Evolutionary conservation across 2,797 vertebrate species (phyloP).

Genomic region (Hippocampus kuda): DNA sequence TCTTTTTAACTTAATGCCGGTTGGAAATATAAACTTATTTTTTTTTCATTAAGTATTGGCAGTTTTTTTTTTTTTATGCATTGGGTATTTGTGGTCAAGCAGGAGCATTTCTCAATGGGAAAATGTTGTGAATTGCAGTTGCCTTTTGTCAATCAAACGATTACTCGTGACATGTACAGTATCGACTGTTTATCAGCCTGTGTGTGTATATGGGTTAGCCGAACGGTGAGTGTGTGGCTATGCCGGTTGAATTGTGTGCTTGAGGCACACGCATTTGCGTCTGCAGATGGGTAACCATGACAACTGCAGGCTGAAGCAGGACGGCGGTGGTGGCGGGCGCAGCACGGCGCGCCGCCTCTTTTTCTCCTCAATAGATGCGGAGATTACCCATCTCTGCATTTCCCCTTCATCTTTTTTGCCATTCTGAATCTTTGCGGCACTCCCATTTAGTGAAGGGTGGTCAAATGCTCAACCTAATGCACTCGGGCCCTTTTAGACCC

Average conservation of each 20-base stretch:
- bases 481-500: too few species aligned
- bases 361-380: constrained; percentile 8
- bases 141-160: neutral
- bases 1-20: neutral
- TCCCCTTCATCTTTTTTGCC: neutral
- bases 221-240: constrained; percentile 3
- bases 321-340: constrained; percentile 22
- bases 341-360: constrained; percentile 10
- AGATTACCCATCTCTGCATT: neutral
- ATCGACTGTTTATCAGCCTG: neutral
- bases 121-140: neutral
- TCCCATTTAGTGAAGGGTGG: too few species aligned
- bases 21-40: neutral
- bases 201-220: neutral
- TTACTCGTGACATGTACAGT: neutral
- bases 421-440: neutral
- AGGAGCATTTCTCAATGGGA: neutral
- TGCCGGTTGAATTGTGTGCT: neutral
- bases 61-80: neutral
- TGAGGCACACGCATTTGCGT: constrained; percentile 6
- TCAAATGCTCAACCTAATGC: too few species aligned
- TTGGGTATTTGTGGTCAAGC: neutral
- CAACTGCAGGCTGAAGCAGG: constrained; percentile 45
- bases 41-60: neutral
- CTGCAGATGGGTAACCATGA: constrained; percentile 55